Base-by-base conservation (phyloP, 1,140 invertebrate species). In the Cataglyphis hispanica region DNA sequence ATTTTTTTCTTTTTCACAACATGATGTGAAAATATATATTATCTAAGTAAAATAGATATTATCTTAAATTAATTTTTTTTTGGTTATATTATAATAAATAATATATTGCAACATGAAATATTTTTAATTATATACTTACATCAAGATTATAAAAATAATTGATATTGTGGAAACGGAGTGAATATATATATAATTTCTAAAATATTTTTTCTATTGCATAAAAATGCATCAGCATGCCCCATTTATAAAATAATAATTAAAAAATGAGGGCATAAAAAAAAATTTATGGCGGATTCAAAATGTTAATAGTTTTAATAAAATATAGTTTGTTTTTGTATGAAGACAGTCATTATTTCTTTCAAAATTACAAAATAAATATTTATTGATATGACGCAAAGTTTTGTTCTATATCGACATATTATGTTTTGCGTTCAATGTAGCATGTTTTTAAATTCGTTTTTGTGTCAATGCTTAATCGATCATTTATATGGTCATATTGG, bases 361-460 rank as follows among this genome's bases (percentile, higher is more conserved):
- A 53, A 75, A 63, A 19, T 64, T 76, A 63, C 8, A 34, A 25
- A 22, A 60, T 27, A 74, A 11, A 77, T 60, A 75, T 78, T 87
- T 77, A 77, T 87, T 61, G 25, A 43, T 1, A n/a, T 63, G 53
- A 10, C 31, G 25, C 5, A 40, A 88, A 31, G 11, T 34, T 69
- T 81, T 27, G n/a, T 78, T 43, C 85, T 78, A 72, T 60, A 50
- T 53, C 37, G 13, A 72, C 61, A 53, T 72, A 58, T 66, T 43
- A 31, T 43, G 40, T 67, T 77, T n/a, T 37, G 13, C 34, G 5
- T 70, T 43, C 6, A 58, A 40, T 1, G 13, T 64, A 50, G 16
- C 4, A 5, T 25, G 6, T 22, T 58, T 76, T 25, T 13, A 11
- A 50, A 34, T 66, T 46, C 1, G n/a, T 78, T 66, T 64, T 78